Percentiles rank a stretch among this genome's conserved stretches.
phyloP scores from a whole-genome alignment of 2,888 invertebrate species.

The Coleophora deauratella region DNA sequence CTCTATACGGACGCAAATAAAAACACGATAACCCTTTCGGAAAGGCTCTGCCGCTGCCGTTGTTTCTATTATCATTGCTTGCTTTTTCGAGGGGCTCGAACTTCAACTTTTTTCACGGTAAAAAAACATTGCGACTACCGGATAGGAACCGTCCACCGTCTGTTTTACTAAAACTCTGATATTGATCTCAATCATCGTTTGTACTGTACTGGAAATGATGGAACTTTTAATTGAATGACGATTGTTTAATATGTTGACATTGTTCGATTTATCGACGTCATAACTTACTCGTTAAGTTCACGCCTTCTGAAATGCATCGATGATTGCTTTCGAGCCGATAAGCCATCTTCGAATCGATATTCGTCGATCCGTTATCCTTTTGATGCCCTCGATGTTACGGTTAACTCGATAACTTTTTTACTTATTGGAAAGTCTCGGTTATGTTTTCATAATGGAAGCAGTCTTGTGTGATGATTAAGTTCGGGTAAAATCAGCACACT shows the following conservation, averaged over 20 bases:
- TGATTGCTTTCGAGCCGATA: constrained; percentile 43
- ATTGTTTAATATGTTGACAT: constrained; percentile 55
- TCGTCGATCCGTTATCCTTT: constrained; percentile 36
- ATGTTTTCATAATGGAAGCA: constrained; percentile 11
- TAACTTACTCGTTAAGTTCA: constrained; percentile 44
- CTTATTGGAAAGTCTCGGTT: constrained; percentile 17
- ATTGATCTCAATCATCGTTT: constrained; percentile 55
- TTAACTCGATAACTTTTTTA: constrained; percentile 17
- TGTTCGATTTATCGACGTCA: constrained; percentile 53
- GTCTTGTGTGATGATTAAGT: constrained; percentile 1
- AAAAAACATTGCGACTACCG: constrained; percentile 54
- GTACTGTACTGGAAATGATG: constrained; percentile 19
- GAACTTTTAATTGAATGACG: constrained; percentile 54
- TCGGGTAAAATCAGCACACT: too few species aligned
- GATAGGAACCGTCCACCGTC: constrained; percentile 62
- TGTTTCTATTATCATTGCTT: constrained; percentile 68
- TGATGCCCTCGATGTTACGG: constrained; percentile 13
- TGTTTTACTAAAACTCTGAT: constrained; percentile 70
- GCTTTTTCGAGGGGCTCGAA: constrained; percentile 46
- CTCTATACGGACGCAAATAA: constrained; percentile 50
- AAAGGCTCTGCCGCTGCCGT: constrained; percentile 48
- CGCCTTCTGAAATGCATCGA: constrained; percentile 45
- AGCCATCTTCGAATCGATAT: constrained; percentile 27
- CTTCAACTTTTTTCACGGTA: constrained; percentile 42
- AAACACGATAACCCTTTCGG: constrained; percentile 63